Conservation (phyloP, 2,113 vertebrate species). For the Mormyrus iriodes region DNA sequence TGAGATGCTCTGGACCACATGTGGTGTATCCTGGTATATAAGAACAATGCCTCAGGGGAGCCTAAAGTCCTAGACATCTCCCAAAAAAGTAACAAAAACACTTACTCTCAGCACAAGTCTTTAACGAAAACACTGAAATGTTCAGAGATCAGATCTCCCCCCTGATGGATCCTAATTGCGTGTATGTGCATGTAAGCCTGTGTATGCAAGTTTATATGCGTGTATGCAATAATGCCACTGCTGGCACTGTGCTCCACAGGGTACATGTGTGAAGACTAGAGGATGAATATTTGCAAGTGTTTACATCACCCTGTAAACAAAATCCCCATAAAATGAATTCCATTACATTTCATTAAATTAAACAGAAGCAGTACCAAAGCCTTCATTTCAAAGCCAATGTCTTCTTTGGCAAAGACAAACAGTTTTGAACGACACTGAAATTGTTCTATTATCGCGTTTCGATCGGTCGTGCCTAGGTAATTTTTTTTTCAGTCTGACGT, state of each 20-base stretch:
- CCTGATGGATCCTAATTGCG: background rate
- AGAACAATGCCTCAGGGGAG: background rate
- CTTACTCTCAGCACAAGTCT: background rate
- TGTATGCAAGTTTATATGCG: background rate
- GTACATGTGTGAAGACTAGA: background rate
- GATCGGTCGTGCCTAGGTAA: slow-evolving; percentile 2
- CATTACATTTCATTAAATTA: slow-evolving; percentile 11
- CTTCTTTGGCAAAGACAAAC: background rate
- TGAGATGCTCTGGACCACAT: background rate
- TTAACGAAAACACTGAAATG: slow-evolving; percentile 39
- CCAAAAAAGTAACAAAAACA: background rate
- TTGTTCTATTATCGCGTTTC: background rate
- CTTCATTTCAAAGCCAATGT: background rate
- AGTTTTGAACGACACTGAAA: background rate
- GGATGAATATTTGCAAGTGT: slow-evolving; percentile 10
- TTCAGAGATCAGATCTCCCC: slow-evolving; percentile 25
- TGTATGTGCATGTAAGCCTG: background rate
- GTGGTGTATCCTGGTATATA: background rate
- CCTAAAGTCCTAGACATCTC: background rate
- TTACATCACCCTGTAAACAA: slow-evolving; percentile 19
- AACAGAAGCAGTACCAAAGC: background rate
- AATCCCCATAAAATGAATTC: background rate
- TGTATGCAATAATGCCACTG: background rate
- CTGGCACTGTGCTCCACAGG: background rate
- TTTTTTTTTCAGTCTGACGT: background rate